A percentile compares a stretch with the other conserved stretches of the same genome.
These are phyloP conservation scores for Leptonema lineaticorne DNA, from an alignment of 1,140 invertebrate genomes.

Conservation along the genomic window DNA sequence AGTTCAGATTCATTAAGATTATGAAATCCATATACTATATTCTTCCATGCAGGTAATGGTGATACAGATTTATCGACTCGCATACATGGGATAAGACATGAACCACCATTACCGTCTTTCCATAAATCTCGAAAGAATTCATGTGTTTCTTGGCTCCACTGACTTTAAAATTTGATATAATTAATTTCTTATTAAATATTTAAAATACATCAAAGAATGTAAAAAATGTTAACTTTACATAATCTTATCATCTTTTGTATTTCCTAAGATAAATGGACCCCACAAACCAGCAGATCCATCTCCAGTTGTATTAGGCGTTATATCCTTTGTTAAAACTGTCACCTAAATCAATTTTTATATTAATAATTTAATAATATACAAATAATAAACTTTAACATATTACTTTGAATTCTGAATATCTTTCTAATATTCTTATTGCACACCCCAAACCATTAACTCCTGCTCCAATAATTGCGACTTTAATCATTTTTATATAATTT, in stretches of 20 bases:
- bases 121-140: conserved; percentile 63
- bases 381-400: background rate
- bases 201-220: background rate
- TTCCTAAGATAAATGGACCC: conserved; percentile 66
- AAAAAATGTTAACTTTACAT: conserved; percentile 52
- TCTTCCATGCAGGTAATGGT: conserved; percentile 54
- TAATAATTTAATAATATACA: background rate
- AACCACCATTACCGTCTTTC: conserved; percentile 60
- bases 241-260: conserved; percentile 60
- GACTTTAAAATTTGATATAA: conserved; percentile 46
- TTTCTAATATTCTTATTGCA: conserved; percentile 47
- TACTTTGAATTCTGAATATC: conserved; percentile 37
- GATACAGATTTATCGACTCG: conserved; percentile 48
- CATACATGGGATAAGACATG: conserved; percentile 62
- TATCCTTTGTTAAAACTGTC: conserved; percentile 64
- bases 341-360: conserved; percentile 48
- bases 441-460: conserved; percentile 48
- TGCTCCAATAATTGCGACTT: conserved; percentile 33
- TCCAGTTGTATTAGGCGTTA: conserved; percentile 73
- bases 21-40: conserved; percentile 60
- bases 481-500: conserved; percentile 11
- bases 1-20: conserved; percentile 55
- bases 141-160: conserved; percentile 66
- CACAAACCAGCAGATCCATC: conserved; percentile 77
- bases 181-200: background rate